A percentile compares a stretch with the other conserved stretches of the same genome.
These are phyloP conservation scores for Clarias batrachus DNA, from an alignment of 2,113 vertebrate genomes.

Conservation along the genomic window DNA sequence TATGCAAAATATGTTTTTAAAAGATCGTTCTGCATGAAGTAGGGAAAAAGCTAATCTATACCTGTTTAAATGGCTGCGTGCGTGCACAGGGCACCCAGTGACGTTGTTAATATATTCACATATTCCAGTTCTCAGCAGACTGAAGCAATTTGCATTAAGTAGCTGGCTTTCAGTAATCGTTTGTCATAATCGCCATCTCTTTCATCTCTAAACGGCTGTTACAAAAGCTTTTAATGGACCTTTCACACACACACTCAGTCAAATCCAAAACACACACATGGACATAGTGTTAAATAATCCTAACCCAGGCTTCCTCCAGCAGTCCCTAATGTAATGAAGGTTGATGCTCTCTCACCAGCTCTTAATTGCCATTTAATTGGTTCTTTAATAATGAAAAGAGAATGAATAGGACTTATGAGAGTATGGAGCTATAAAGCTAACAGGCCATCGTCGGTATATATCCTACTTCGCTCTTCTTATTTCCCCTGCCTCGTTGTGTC, in stretches of 20 bases:
- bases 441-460: not conserved
- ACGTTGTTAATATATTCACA: slow-evolving; percentile 56
- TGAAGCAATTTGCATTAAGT: slow-evolving; percentile 49
- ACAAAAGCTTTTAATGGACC: slow-evolving; percentile 26
- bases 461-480: not conserved
- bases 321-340: not conserved
- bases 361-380: not conserved
- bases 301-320: not conserved
- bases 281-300: slow-evolving; percentile 8
- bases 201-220: slow-evolving; percentile 34
- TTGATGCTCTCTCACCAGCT: not conserved
- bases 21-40: not conserved
- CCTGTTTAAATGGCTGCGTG: slow-evolving; percentile 9
- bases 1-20: slow-evolving; percentile 18
- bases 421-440: not conserved
- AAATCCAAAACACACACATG: slow-evolving; percentile 18
- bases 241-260: not conserved
- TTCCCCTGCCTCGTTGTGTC: slow-evolving; percentile 16
- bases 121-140: slow-evolving; percentile 50
- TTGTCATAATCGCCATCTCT: slow-evolving; percentile 54
- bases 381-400: not conserved
- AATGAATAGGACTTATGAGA: not conserved
- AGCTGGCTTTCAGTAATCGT: slow-evolving; percentile 59
- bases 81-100: slow-evolving; percentile 18
- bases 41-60: not conserved